Base-by-base conservation (phyloP, 2,113 vertebrate genomes). In the Dolichotis patagonum region DNA sequence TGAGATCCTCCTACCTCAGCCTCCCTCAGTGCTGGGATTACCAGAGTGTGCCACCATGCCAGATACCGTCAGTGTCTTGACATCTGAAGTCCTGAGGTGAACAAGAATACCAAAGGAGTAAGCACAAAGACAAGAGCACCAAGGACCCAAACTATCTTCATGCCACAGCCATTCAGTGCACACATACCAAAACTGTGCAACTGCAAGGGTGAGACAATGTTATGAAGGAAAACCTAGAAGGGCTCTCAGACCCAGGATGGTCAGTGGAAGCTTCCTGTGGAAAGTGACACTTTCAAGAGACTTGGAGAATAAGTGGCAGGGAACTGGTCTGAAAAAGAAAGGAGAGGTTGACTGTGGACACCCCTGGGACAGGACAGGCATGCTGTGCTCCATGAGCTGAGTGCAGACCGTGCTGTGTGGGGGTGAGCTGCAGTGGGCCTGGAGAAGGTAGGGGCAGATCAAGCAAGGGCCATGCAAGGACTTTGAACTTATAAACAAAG, bases 401-500 rank as follows among this genome's bases (percentile, higher is more conserved):
- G 24, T 13, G 0, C 0, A 7, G 73, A 52, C 1, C 28, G 7
- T 75, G 46, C 4, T 19, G 5, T 11, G 12, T 65, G 9, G 22
- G 63, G 20, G 49, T 30, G 32, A 63, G 0, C 0, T 89, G 73
- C 60, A 54, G 52, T 63, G 77, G 91, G 14, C 38, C 3, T 63
- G 63, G 78, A 65, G 94, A 89, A 49, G 28, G 43, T 3, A 73
- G 17, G 24, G 43, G 4, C 38, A 54, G 19, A 75, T 75, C 56
- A 81, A 52, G 43, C 24, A 54, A 58, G 32, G 43, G 13, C 19
- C n/a, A 3, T 14, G 8, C 56, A 35, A 91, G 26, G 67, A 60
- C 30, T 87, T 85, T 81, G n/a, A 69, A 95, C 69, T 83, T 87
- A 67, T 2, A 35, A 87, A 11, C 54, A 96, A 49, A 63, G 38